Conservation (phyloP, 2,888 invertebrate species). For the Antitype chi region DNA sequence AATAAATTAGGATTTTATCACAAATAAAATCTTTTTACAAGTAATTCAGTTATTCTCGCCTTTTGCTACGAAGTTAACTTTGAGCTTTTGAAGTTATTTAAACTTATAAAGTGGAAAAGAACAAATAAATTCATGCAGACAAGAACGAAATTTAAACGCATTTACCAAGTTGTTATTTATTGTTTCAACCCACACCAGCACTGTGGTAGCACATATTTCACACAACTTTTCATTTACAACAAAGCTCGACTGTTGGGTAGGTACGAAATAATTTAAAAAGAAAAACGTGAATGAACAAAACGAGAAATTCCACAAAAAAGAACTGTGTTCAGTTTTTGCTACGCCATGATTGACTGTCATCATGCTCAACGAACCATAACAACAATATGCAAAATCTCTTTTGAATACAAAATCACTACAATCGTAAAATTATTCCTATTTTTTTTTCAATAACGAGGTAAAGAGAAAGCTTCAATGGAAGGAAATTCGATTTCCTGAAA, state of each 20-base stretch:
- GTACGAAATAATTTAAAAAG: slow-evolving; percentile 31
- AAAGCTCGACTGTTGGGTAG: slow-evolving; percentile 15
- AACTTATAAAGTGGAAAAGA: neutral
- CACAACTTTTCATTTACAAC: slow-evolving; percentile 31
- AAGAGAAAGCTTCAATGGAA: neutral
- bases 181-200: slow-evolving; percentile 23
- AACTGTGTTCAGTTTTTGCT: slow-evolving; percentile 2
- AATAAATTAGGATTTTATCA: slow-evolving; percentile 25
- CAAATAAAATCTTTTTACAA: slow-evolving; percentile 31
- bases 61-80: neutral
- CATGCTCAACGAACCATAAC: slow-evolving; percentile 18
- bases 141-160: slow-evolving; percentile 2
- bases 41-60: slow-evolving; percentile 26
- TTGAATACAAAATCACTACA: slow-evolving; percentile 31
- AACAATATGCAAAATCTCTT: slow-evolving; percentile 26
- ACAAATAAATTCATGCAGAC: neutral
- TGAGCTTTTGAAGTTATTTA: neutral
- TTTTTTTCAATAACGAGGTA: slow-evolving; percentile 36
- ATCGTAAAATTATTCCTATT: slow-evolving; percentile 15
- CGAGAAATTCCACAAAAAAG: neutral
- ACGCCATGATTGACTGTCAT: slow-evolving; percentile 13
- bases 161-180: slow-evolving; percentile 33
- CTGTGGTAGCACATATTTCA: slow-evolving; percentile 36
- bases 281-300: slow-evolving; percentile 9
- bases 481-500: slow-evolving; percentile 23